phyloP scores from a whole-genome alignment of 2,113 vertebrate genomes.

The Tragulus kanchil region DNA sequence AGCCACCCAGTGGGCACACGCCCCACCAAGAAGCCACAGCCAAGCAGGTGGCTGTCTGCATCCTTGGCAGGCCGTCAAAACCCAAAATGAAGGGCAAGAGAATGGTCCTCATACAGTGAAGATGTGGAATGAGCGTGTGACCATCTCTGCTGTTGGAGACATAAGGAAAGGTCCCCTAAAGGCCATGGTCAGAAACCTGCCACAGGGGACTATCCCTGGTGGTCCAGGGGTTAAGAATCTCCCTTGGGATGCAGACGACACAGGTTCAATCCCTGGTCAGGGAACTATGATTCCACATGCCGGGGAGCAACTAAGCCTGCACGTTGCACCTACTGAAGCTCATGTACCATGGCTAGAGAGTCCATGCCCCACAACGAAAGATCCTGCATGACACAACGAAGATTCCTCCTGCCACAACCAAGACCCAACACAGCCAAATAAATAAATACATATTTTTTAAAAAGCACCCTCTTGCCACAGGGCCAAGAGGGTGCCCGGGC shows the following conservation, averaged over 20 bases:
- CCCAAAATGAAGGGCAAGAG: not conserved
- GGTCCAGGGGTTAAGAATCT: not conserved
- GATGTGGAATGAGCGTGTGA: rapidly evolving
- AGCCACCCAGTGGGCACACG: not conserved
- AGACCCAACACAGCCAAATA: not conserved
- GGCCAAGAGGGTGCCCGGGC: not conserved
- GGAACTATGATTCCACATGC: not conserved
- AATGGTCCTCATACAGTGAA: rapidly evolving
- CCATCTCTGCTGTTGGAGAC: rapidly evolving
- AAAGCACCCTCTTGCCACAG: not conserved
- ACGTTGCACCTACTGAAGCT: not conserved
- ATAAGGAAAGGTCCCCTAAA: not conserved
- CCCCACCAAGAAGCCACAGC: not conserved
- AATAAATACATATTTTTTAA: too few relatives aligned
- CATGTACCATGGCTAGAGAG: not conserved
- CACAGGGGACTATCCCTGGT: not conserved
- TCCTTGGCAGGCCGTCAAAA: rapidly evolving
- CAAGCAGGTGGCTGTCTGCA: not conserved
- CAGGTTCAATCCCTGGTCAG: not conserved
- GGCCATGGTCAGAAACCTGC: not conserved
- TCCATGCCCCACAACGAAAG: rapidly evolving
- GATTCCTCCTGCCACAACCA: not conserved
- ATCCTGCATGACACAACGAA: not conserved
- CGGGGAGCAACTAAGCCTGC: not conserved
- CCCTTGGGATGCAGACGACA: not conserved